Conservation (phyloP, 2,113 vertebrate species). For the Prionailurus bengalensis region DNA sequence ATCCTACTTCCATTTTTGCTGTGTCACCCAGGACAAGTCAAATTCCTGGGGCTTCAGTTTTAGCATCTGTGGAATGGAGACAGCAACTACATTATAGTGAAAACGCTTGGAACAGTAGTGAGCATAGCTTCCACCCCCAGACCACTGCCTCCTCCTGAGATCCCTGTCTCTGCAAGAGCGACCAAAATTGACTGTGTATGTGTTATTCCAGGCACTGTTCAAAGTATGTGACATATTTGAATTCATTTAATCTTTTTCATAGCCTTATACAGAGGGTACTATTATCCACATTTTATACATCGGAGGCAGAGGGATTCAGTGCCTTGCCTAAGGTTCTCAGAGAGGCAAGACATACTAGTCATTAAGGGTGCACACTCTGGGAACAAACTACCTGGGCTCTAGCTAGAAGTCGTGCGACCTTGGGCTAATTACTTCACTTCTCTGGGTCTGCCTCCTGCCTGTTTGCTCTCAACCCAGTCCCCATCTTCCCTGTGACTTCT, state of each 20-base stretch:
- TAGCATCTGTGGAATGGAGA: background rate
- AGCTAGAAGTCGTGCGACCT: background rate
- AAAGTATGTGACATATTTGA: background rate
- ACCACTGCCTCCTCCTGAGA: background rate
- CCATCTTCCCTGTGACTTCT: background rate
- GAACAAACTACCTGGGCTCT: background rate
- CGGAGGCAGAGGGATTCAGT: background rate
- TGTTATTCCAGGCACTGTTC: background rate
- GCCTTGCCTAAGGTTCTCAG: background rate
- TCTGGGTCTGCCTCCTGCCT: background rate
- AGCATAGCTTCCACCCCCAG: accelerated
- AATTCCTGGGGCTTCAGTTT: background rate
- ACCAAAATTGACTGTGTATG: background rate
- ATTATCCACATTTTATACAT: background rate
- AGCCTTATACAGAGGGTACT: background rate
- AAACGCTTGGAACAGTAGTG: background rate
- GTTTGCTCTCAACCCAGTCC: background rate
- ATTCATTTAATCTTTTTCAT: background rate
- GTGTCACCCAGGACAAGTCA: background rate
- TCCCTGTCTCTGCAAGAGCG: background rate
- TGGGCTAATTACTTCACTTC: background rate
- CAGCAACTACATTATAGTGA: background rate
- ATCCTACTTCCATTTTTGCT: background rate
- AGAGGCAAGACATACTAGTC: background rate
- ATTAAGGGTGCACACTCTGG: background rate